These are phyloP conservation scores for Cephalophus harveyi DNA, from an alignment of 2,113 vertebrate species.

Conservation along the genomic window DNA sequence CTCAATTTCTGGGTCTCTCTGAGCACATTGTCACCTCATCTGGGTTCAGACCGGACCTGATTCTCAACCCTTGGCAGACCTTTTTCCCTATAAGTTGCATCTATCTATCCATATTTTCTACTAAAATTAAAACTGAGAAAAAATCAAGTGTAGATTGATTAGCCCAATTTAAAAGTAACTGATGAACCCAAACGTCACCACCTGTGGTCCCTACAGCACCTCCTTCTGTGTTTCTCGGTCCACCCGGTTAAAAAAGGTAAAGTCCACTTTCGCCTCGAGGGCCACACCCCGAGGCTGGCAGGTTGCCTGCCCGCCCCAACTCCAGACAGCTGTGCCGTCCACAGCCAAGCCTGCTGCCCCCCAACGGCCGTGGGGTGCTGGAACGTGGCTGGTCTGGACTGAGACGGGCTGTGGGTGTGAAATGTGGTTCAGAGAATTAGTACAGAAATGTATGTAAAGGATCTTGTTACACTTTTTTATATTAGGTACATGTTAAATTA, in stretches of 20 bases:
- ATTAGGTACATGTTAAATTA: neutral
- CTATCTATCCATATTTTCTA: neutral
- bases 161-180: neutral
- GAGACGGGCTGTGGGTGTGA: accelerated
- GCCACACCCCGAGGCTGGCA: accelerated
- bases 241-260: neutral
- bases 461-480: neutral
- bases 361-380: accelerated
- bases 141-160: neutral
- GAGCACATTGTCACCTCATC: neutral
- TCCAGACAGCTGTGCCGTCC: accelerated
- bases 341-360: accelerated
- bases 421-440: neutral
- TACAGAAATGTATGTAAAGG: no score
- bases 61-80: neutral
- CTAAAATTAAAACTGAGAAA: neutral
- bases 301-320: accelerated
- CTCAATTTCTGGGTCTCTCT: neutral
- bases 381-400: neutral
- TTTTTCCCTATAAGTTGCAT: neutral
- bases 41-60: neutral
- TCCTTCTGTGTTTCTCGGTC: neutral
- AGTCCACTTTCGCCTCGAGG: neutral
- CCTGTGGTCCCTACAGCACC: accelerated
- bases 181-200: accelerated